phyloP scores from a whole-genome alignment of 1,140 invertebrate genomes.

The Drosophila athabasca region DNA sequence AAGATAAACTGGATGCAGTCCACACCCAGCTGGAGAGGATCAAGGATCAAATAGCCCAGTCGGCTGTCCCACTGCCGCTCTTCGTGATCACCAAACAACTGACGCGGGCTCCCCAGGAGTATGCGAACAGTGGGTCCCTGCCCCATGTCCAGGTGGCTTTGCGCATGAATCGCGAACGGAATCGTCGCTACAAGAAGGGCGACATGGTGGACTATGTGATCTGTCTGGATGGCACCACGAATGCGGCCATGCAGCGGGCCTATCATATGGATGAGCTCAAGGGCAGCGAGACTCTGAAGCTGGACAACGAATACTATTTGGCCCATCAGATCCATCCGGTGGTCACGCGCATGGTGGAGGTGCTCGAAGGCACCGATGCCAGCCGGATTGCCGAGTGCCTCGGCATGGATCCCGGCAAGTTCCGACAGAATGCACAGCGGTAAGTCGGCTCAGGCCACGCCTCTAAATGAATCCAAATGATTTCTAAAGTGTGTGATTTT shows the following conservation, averaged over 20 bases:
- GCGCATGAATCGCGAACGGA: slow-evolving; percentile 91
- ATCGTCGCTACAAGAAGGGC: slow-evolving; percentile 93
- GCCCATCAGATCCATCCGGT: slow-evolving; percentile 96
- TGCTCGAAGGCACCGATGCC: slow-evolving; percentile 96
- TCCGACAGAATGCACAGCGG: slow-evolving; percentile 76
- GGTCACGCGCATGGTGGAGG: slow-evolving; percentile 96
- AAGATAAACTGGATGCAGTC: slow-evolving; percentile 94
- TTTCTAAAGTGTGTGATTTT: neutral
- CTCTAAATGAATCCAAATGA: neutral
- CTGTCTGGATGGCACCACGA: slow-evolving; percentile 93
- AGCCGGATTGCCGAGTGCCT: slow-evolving; percentile 95
- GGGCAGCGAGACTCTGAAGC: slow-evolving; percentile 86
- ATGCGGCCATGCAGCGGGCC: slow-evolving; percentile 94
- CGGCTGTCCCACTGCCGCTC: slow-evolving; percentile 90
- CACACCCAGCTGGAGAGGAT: slow-evolving; percentile 89
- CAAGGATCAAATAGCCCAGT: slow-evolving; percentile 88
- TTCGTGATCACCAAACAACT: slow-evolving; percentile 97
- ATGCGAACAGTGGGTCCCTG: slow-evolving; percentile 91
- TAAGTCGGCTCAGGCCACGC: slow-evolving; percentile 6
- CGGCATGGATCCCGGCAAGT: slow-evolving; percentile 87
- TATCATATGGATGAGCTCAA: slow-evolving; percentile 97
- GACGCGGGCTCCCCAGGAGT: slow-evolving; percentile 97
- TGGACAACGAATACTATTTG: slow-evolving; percentile 94
- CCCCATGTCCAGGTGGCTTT: slow-evolving; percentile 97
- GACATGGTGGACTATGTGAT: slow-evolving; percentile 98